Conservation (phyloP, 2,797 vertebrate species). For the Spinus olivaceus region DNA sequence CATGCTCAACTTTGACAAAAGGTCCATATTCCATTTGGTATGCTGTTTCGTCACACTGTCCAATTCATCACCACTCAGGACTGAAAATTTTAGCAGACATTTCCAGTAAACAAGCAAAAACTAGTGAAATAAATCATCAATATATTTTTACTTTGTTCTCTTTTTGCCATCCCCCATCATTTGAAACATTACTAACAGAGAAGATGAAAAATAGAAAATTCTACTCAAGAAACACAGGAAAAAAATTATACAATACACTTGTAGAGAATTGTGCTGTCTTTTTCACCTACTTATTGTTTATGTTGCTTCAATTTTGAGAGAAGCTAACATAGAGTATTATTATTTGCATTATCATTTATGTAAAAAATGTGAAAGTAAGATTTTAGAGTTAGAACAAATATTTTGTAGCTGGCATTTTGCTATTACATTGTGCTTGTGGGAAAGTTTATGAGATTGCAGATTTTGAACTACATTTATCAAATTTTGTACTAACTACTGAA, state of each 20-base stretch:
- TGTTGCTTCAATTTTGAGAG: neutral
- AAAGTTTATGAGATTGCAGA: neutral
- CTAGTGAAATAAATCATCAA: neutral
- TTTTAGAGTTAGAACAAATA: neutral
- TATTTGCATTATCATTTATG: neutral
- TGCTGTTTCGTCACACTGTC: neutral
- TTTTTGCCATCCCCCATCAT: neutral
- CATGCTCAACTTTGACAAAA: neutral
- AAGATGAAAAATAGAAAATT: neutral
- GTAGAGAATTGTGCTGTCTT: neutral
- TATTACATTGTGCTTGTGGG: neutral
- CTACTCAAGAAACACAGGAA: neutral
- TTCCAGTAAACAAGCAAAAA: neutral
- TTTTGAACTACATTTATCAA: neutral
- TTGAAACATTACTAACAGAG: neutral
- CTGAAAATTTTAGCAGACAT: neutral
- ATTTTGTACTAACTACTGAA: neutral
- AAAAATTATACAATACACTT: neutral
- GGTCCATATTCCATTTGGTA: neutral
- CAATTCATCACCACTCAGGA: neutral
- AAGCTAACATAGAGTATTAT: neutral
- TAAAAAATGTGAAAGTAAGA: neutral
- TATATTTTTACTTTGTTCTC: neutral
- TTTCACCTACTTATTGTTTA: neutral
- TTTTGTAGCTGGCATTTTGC: neutral